A percentile compares a stretch with the other conserved stretches of the same genome.
Evolutionary conservation across 2,888 invertebrate genomes (phyloP).

Genomic region (Unio delphinus): DNA sequence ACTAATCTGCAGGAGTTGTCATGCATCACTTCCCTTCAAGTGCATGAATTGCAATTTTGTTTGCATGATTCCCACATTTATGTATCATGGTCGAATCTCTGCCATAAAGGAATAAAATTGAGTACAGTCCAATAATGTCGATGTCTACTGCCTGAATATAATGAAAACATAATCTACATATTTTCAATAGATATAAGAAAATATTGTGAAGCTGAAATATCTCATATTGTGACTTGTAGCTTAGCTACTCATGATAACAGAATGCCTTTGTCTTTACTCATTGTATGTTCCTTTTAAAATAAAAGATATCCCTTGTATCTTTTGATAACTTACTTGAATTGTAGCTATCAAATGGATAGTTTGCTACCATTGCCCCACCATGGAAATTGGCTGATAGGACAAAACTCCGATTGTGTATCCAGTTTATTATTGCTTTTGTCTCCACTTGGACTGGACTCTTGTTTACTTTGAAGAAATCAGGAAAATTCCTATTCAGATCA

Average conservation of each 20-base stretch:
- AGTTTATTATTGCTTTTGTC: slow-evolving; percentile 93
- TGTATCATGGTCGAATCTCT: too few relatives aligned
- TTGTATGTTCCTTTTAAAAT: not conserved
- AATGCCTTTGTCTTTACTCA: not conserved
- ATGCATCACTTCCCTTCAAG: too few relatives aligned
- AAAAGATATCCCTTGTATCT: not conserved
- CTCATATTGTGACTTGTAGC: not conserved
- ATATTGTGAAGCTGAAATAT: too few relatives aligned
- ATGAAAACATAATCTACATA: too few relatives aligned
- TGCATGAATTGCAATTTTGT: too few relatives aligned
- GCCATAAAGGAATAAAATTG: too few relatives aligned
- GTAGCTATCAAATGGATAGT: slow-evolving; percentile 94
- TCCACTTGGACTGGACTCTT: slow-evolving; percentile 80
- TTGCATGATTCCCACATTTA: too few relatives aligned
- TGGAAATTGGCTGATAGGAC: slow-evolving; percentile 93
- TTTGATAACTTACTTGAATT: slow-evolving; percentile 25
- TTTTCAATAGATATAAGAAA: too few relatives aligned
- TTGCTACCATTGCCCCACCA: slow-evolving; percentile 94
- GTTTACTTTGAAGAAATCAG: slow-evolving; percentile 92
- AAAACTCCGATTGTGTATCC: slow-evolving; percentile 94
- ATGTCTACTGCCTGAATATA: too few relatives aligned
- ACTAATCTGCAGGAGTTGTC: too few relatives aligned
- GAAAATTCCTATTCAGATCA: slow-evolving; percentile 96
- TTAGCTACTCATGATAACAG: not conserved
- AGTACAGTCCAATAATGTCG: too few relatives aligned